phyloP scores from a whole-genome alignment of 2,113 vertebrate species.

The Lophochroa leadbeateri region DNA sequence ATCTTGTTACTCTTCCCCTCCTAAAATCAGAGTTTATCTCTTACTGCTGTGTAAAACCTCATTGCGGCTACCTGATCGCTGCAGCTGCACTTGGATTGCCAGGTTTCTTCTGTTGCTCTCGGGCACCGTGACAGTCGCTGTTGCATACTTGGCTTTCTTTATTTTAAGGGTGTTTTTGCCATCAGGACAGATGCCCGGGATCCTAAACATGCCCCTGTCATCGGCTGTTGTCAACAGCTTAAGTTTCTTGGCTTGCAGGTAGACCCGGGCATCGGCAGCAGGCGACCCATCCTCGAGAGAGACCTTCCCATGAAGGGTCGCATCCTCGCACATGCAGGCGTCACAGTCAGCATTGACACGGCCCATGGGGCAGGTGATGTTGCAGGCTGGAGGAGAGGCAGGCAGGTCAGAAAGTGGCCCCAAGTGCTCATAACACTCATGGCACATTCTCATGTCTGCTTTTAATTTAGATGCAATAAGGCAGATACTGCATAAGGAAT shows the following conservation, averaged over 20 bases:
- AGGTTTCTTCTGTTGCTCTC: constrained; percentile 72
- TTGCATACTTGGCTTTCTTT: constrained; percentile 81
- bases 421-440: rapidly evolving
- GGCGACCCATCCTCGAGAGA: constrained; percentile 84
- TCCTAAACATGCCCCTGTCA: constrained; percentile 84
- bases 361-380: constrained; percentile 85
- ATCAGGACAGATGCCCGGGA: constrained; percentile 90
- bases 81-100: constrained; percentile 82
- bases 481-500: not conserved
- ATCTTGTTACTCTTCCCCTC: not conserved
- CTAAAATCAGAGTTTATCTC: not conserved
- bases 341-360: constrained; percentile 86
- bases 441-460: rapidly evolving
- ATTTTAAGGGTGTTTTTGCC: constrained; percentile 85
- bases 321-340: constrained; percentile 88
- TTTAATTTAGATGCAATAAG: constrained; percentile 34
- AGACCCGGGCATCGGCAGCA: constrained; percentile 80
- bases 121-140: constrained; percentile 71
- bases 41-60: not conserved
- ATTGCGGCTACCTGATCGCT: constrained; percentile 83
- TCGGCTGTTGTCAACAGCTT: constrained; percentile 84
- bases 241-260: constrained; percentile 70
- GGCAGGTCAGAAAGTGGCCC: not conserved
- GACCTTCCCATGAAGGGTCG: constrained; percentile 83
- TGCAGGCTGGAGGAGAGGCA: constrained; percentile 77